Percentiles rank a stretch among this genome's conserved stretches.
Conservation (phyloP, 2,888 invertebrate species). For the Diarsia brunnea region DNA sequence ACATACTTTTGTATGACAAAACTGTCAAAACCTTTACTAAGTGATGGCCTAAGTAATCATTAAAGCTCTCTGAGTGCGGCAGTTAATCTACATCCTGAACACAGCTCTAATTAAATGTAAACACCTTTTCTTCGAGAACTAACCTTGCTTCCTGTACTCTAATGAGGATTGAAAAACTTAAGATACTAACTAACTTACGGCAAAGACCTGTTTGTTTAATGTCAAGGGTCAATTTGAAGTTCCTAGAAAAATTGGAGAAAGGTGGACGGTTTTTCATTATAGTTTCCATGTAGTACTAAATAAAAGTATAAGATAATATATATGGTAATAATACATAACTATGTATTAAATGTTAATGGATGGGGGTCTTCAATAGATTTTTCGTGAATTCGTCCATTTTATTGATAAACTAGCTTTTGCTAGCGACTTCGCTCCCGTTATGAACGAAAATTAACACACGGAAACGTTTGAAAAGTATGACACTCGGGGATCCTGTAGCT, state of each 20-base stretch:
- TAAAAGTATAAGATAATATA: too few species aligned
- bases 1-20: too few species aligned
- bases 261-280: conserved; percentile 4
- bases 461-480: not conserved
- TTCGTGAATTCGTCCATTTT: not conserved
- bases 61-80: too few species aligned
- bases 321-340: too few species aligned
- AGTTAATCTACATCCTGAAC: too few species aligned
- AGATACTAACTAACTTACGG: conserved; percentile 30
- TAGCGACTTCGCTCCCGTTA: not conserved
- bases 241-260: conserved; percentile 24
- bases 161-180: conserved; percentile 46
- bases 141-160: not conserved
- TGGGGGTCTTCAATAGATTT: not conserved
- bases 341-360: not conserved
- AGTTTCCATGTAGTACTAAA: not conserved
- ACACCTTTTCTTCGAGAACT: conserved; percentile 1
- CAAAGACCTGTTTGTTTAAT: conserved; percentile 10
- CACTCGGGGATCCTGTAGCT: not conserved
- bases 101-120: too few species aligned
- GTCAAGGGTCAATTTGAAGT: conserved; percentile 16
- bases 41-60: too few species aligned
- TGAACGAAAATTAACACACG: not conserved
- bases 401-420: not conserved
- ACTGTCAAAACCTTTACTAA: too few species aligned